Base-by-base conservation (phyloP, 2,113 vertebrate species). In the Stigmatopora argus region DNA sequence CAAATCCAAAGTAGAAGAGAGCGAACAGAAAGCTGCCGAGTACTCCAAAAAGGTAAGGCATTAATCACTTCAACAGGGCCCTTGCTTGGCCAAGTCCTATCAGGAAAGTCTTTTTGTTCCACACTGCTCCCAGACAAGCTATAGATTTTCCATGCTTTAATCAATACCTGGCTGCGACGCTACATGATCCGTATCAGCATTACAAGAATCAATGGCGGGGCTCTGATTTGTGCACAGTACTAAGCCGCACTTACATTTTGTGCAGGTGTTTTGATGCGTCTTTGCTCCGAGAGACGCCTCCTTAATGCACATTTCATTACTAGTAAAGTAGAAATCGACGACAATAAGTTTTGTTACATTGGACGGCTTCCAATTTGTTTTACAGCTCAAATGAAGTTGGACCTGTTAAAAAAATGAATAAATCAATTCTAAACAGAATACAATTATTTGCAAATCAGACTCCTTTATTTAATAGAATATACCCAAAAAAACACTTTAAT, bases 1-100 rank as follows among this genome's bases (percentile, higher is more conserved):
- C 85, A 99, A 99, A 88, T 91, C 93, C 73, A 97, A 95, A 86
- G 94, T 98, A 70, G 95, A 99, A 66, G 96, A 97, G 86, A 98
- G 94, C 79, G 96, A 97, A 75, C 92, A 94, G 85, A 98, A 93
- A 85, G 96, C 96, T 63, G 75, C 86, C 4, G 97, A 99, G 77
- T 97, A 91, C 90, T 98, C 95, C 68, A 98, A 94, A 89, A 99
- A 98, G 93, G 97, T 98, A 88, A 93, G 89, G 79, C 85, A 86
- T 87, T 85, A 48, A 75, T 87, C 73, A 85, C 77, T 81, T 66
- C 15, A 67, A 62, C 75, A 70, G 59, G 63, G 44, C 75, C 71
- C 52, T 80, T 67, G 77, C 75, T 84, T 79, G 79, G 86, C 83
- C 66, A 59, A 56, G 72, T 83, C 76, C 80, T 79, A 80, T 89